Percentiles rank a stretch among this genome's conserved stretches.
Evolutionary conservation across 2,113 vertebrate genomes (phyloP).

Genomic region (Microcebus lehilahytsara): DNA sequence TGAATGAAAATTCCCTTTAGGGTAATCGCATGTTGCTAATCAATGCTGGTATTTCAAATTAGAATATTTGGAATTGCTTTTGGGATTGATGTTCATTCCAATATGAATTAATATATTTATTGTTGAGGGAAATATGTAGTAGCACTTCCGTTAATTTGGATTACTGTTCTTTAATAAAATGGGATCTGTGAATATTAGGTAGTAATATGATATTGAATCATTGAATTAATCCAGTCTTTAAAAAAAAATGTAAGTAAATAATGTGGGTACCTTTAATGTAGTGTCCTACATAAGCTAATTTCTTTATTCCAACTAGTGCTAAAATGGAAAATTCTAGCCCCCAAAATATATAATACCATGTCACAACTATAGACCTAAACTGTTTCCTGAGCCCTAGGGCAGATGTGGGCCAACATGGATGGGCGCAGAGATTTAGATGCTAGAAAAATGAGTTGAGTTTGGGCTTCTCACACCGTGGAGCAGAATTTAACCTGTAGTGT

Average conservation of each 20-base stretch:
- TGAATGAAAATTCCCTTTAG: not conserved
- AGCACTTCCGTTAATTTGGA: slow-evolving; percentile 17
- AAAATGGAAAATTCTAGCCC: slow-evolving; percentile 6
- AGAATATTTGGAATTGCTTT: not conserved
- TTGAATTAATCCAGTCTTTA: slow-evolving; percentile 12
- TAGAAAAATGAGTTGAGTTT: not conserved
- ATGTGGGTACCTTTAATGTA: not conserved
- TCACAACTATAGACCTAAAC: not conserved
- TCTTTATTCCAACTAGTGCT: not conserved
- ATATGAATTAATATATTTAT: not conserved
- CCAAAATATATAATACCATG: not conserved
- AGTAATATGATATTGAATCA: slow-evolving; percentile 20
- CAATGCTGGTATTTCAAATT: slow-evolving; percentile 20
- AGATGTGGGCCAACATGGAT: not conserved
- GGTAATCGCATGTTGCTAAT: not conserved
- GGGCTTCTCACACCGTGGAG: not conserved
- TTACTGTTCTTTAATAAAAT: slow-evolving; percentile 37
- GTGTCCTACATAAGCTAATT: not conserved
- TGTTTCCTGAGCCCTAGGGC: not conserved
- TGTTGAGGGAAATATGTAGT: not conserved
- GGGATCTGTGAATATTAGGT: not conserved
- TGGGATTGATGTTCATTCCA: not conserved
- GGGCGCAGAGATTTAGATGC: not conserved
- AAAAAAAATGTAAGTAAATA: not conserved
- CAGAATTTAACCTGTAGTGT: not conserved